Conservation (phyloP, 2,888 invertebrate species). For the Osmoderma eremita region DNA sequence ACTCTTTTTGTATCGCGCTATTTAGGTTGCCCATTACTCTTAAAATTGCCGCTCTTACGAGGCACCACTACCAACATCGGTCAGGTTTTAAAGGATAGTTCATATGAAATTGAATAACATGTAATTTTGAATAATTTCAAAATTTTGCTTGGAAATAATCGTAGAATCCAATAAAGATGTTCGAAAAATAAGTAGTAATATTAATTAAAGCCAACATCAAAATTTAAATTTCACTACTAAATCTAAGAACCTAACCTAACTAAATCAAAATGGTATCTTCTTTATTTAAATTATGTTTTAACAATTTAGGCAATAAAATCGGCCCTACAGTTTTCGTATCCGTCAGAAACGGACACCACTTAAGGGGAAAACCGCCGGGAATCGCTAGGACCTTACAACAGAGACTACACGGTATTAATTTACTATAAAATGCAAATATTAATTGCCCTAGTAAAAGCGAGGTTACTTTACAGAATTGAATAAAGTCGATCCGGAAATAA, state of each 20-base stretch:
- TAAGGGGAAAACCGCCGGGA: constrained; percentile 78
- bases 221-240: constrained; percentile 3
- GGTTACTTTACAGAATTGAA: constrained; percentile 60
- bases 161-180: background rate
- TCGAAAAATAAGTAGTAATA: background rate
- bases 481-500: constrained; percentile 67
- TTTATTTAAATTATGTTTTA: constrained; percentile 37
- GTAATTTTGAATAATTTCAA: background rate
- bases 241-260: too few species aligned
- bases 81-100: background rate
- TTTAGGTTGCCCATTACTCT: background rate
- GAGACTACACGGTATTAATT: constrained; percentile 69
- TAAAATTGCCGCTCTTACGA: background rate
- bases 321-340: constrained; percentile 44
- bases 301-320: constrained; percentile 48
- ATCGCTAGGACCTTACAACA: constrained; percentile 75
- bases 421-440: background rate
- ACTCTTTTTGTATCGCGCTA: background rate
- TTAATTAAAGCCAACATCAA: background rate
- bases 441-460: constrained; percentile 45
- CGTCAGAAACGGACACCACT: constrained; percentile 67
- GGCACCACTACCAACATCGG: background rate
- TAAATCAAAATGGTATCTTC: constrained; percentile 38
- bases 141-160: background rate
- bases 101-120: background rate